phyloP scores from a whole-genome alignment of 2,888 invertebrate species.

The Caenorhabditis becei region DNA sequence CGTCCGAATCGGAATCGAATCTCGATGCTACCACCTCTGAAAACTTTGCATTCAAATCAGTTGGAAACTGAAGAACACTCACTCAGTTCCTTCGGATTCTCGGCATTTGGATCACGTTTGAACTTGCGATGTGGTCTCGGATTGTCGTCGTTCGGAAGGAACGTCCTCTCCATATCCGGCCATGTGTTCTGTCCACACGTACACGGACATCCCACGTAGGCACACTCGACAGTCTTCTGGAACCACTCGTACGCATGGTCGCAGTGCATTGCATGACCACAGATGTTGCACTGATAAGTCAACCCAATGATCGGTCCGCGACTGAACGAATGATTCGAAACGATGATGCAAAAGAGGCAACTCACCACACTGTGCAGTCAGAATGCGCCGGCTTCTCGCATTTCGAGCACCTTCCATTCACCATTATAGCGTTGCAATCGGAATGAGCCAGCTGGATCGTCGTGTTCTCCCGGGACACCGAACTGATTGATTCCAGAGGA shows the following conservation, averaged over 20 bases:
- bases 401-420: conserved; percentile 55
- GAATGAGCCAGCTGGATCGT: conserved; percentile 51
- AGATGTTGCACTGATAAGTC: conserved; percentile 57
- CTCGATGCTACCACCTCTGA: conserved; percentile 29
- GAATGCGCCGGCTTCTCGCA: conserved; percentile 40
- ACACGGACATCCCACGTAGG: conserved; percentile 41
- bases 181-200: conserved; percentile 34
- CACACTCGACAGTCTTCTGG: conserved; percentile 32
- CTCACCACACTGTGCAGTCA: conserved; percentile 59
- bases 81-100: background rate
- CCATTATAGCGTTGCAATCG: conserved; percentile 47
- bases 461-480: conserved; percentile 57
- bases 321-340: conserved; percentile 33
- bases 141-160: conserved; percentile 30
- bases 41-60: background rate
- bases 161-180: conserved; percentile 38
- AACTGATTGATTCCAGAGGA: conserved; percentile 53
- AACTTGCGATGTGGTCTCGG: conserved; percentile 32
- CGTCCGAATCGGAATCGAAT: conserved; percentile 34
- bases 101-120: background rate
- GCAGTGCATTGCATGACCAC: conserved; percentile 66
- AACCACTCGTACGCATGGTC: conserved; percentile 62
- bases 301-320: conserved; percentile 39
- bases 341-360: background rate
- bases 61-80: background rate